Percentiles rank a stretch among this genome's conserved stretches.
These are phyloP conservation scores for Cygnus olor DNA, from an alignment of 2,797 vertebrate species.

Conservation along the genomic window DNA sequence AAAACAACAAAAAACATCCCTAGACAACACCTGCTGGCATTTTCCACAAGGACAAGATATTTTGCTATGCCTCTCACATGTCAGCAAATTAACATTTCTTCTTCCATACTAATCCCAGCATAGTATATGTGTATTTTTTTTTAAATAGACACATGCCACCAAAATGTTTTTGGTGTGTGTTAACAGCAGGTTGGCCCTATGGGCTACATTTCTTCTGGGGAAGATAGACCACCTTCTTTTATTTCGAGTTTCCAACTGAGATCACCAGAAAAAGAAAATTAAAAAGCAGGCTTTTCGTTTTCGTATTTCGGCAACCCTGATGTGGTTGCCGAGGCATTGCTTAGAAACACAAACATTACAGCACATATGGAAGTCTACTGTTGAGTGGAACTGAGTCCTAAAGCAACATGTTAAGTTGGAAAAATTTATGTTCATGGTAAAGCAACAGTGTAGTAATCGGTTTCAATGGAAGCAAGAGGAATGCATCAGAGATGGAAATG, in stretches of 20 bases:
- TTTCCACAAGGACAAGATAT: slow-evolving; percentile 50
- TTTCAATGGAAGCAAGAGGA: slow-evolving; percentile 62
- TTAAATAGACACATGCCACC: neutral
- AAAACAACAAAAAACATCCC: neutral
- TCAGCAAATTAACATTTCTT: slow-evolving; percentile 50
- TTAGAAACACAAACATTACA: slow-evolving; percentile 75
- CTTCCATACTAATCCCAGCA: neutral
- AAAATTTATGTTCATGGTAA: slow-evolving; percentile 71
- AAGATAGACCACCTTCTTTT: slow-evolving; percentile 67
- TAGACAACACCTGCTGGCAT: slow-evolving; percentile 56
- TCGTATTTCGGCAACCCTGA: slow-evolving; percentile 54
- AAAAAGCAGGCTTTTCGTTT: slow-evolving; percentile 64
- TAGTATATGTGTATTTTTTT: slow-evolving; percentile 21
- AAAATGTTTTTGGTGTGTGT: slow-evolving; percentile 35
- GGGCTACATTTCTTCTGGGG: slow-evolving; percentile 12
- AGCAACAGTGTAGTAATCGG: slow-evolving; percentile 60
- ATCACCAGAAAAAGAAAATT: slow-evolving; percentile 69
- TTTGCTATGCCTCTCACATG: slow-evolving; percentile 3
- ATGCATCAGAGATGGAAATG: slow-evolving; percentile 46
- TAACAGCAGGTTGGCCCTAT: neutral
- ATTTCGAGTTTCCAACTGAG: slow-evolving; percentile 72
- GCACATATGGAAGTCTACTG: slow-evolving; percentile 74
- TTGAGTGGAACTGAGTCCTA: slow-evolving; percentile 63
- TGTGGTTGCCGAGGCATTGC: slow-evolving; percentile 69
- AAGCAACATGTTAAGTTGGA: slow-evolving; percentile 75